These are phyloP conservation scores for Neodiprion pinetum DNA, from an alignment of 1,140 invertebrate species.

Conservation along the genomic window DNA sequence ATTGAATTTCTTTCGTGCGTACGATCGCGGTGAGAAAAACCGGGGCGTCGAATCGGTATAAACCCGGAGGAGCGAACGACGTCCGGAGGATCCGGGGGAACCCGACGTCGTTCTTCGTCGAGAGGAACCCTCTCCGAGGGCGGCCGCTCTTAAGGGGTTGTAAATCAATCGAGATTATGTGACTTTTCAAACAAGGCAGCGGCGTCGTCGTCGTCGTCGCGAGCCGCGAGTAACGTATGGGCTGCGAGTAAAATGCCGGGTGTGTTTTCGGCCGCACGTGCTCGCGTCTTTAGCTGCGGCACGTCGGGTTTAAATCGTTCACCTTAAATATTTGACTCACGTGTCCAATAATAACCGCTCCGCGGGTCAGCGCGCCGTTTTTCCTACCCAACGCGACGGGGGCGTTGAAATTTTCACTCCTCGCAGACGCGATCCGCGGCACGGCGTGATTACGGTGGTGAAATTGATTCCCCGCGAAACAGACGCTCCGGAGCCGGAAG, in stretches of 20 bases:
- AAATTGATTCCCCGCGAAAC: no score
- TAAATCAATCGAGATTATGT: conserved; percentile 56
- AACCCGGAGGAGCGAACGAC: conserved; percentile 45
- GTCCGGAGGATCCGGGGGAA: conserved; percentile 40
- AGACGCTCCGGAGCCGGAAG: no score
- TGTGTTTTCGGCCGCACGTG: neutral
- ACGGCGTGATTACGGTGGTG: no score
- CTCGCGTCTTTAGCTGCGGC: no score
- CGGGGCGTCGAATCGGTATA: conserved; percentile 31
- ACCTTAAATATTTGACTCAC: neutral
- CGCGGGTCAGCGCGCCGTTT: neutral
- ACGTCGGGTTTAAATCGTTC: neutral
- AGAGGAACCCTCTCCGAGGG: neutral
- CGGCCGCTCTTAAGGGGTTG: conserved; percentile 14
- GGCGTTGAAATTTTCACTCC: no score
- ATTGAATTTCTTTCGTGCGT: conserved; percentile 37
- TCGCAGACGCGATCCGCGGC: no score
- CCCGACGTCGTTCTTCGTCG: conserved; percentile 31
- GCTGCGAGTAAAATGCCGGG: neutral
- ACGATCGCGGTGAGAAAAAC: conserved; percentile 29
- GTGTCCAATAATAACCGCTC: neutral
- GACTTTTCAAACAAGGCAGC: conserved; percentile 53
- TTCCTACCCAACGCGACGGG: neutral
- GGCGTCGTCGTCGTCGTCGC: conserved; percentile 25
- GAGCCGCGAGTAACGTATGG: conserved; percentile 4